These are phyloP conservation scores for Ctenodactylus gundi DNA, from an alignment of 2,113 vertebrate genomes.

Conservation along the genomic window DNA sequence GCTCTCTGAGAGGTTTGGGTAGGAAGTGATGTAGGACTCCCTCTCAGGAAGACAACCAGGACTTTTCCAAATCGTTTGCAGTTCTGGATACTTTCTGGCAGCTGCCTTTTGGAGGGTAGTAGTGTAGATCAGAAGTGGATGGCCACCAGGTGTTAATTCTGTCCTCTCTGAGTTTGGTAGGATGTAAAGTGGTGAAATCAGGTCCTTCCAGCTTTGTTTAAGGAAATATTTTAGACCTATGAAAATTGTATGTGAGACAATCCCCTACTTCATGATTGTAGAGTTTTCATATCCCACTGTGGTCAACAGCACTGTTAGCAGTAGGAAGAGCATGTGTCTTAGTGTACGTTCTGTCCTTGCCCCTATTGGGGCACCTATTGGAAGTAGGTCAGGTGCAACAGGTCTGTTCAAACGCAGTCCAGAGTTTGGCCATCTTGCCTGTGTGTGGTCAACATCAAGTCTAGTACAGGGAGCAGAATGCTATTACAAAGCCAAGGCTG, in stretches of 20 bases:
- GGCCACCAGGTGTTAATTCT: neutral
- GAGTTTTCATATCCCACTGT: neutral
- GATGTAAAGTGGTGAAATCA: neutral
- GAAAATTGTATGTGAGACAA: neutral
- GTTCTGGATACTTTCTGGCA: neutral
- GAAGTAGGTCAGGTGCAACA: neutral
- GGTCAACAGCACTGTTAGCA: neutral
- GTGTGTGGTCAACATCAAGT: neutral
- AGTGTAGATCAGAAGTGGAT: neutral
- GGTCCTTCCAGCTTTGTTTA: neutral
- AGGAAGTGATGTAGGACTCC: neutral
- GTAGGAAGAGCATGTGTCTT: neutral
- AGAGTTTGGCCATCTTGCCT: neutral
- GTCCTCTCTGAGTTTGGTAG: neutral
- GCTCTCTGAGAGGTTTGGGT: neutral
- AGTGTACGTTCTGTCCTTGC: neutral
- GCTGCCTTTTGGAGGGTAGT: neutral
- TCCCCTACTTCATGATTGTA: neutral
- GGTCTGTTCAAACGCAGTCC: neutral
- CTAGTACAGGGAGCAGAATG: neutral
- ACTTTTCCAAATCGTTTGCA: neutral
- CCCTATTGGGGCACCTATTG: neutral
- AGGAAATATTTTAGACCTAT: neutral
- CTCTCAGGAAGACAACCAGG: neutral
- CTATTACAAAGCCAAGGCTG: neutral